Evolutionary conservation across 1,140 invertebrate species (phyloP), one percentile per base, ranked within the genome.

Genomic region (Lerema accius): DNA sequence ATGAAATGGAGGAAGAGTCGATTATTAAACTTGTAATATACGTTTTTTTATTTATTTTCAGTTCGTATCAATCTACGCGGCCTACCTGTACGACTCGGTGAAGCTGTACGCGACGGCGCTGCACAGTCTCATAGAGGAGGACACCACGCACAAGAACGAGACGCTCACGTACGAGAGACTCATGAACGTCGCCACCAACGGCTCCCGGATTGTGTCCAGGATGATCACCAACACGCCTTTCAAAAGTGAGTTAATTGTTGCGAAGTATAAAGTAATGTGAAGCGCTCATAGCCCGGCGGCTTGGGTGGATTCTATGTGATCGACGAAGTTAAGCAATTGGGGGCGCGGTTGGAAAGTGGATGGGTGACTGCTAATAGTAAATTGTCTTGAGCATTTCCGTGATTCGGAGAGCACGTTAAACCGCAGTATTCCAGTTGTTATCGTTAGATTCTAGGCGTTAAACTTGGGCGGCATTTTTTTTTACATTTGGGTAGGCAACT

Each of bases 31-130:
- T n/a, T n/a, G n/a, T n/a, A n/a, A n/a, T n/a, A n/a, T n/a, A n/a
- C n/a, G n/a, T n/a, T n/a, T n/a, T n/a, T n/a, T n/a, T n/a, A n/a
- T n/a, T n/a, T 32, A 58, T 17, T 88, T 82, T 78, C 90, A 95
- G 94, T 96, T 97, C 87, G 95, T 99, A 5, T 95, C 97, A 6
- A 96, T 99, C 50, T 97, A 98, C 83, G 98, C 98, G 9, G 96
- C 98, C 0, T 98, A 99, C 91, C 91, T 99, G 35, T 99, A 99
- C 86, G 98, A 99, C 91, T 97, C 98, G 0, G 96, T 99, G 0
- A 95, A 95, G 77, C 85, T 99, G 0, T 99, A 99, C 83, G 97
- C 97, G 0, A 92, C 92, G 65, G 97, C 98, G 0, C 91, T 99
- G 39, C 92, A 97, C 70, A 92, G 95, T 67, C 84, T 98, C 10